A percentile compares a stretch with the other conserved stretches of the same genome.
These are phyloP conservation scores for Datnioides undecimradiatus DNA, from an alignment of 2,113 vertebrate species.

Conservation along the genomic window DNA sequence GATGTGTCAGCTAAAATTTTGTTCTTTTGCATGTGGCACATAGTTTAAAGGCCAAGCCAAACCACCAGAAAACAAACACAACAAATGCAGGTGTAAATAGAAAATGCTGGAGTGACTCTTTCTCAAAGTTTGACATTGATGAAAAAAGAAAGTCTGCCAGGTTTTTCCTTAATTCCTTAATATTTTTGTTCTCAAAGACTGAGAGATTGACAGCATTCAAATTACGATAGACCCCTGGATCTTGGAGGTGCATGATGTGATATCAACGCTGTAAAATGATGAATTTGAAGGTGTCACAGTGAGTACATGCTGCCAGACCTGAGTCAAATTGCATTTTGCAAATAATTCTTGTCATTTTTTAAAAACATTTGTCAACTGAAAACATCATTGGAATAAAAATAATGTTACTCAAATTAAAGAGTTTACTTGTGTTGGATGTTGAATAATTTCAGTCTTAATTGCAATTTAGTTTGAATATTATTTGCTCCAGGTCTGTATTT, in stretches of 20 bases:
- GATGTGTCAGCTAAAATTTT: background rate
- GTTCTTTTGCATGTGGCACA: background rate
- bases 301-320: constrained; percentile 30
- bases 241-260: background rate
- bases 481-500: constrained; percentile 44
- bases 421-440: background rate
- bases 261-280: constrained; percentile 12
- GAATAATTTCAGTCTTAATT: background rate
- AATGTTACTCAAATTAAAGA: background rate
- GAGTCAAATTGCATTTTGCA: constrained; percentile 17
- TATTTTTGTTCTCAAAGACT: background rate
- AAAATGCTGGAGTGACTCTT: constrained; percentile 14
- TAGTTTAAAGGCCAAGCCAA: constrained; percentile 26
- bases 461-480: rapidly evolving
- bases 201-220: background rate
- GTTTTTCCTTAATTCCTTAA: background rate
- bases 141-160: background rate
- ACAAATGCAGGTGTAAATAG: constrained; percentile 10
- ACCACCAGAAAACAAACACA: constrained; percentile 11
- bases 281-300: constrained; percentile 16
- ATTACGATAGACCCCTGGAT: background rate
- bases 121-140: background rate
- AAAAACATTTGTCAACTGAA: background rate
- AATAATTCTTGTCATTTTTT: background rate
- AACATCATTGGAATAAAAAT: constrained; percentile 3